phyloP scores from a whole-genome alignment of 2,888 invertebrate genomes.

The Apamea crenata region DNA sequence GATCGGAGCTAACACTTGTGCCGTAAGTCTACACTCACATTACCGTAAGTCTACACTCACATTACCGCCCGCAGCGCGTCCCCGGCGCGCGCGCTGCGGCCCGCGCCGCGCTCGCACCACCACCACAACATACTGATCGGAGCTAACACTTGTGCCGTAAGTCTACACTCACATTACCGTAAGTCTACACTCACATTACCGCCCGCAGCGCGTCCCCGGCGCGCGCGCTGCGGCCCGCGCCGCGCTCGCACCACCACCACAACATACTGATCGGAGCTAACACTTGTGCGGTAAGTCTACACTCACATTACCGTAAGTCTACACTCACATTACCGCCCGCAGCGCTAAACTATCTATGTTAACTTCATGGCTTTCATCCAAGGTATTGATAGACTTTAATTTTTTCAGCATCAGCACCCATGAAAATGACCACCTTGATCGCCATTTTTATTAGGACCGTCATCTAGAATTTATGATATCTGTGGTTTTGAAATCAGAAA shows the following conservation, averaged over 20 bases:
- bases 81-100: no score
- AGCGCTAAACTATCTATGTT: no score
- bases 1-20: conserved; percentile 72
- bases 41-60: conserved; percentile 5
- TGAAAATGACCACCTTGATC: no score
- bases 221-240: conserved; percentile 76
- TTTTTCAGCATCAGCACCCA: no score
- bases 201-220: conserved; percentile 73
- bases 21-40: conserved; percentile 17
- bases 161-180: neutral
- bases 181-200: conserved; percentile 28
- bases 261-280: conserved; percentile 81
- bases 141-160: conserved; percentile 55
- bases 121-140: conserved; percentile 87
- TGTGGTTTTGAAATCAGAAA: no score
- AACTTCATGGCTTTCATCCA: no score
- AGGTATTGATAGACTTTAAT: no score
- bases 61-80: conserved; percentile 63
- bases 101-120: conserved; percentile 83
- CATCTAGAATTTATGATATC: no score
- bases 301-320: no score
- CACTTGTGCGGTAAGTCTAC: conserved; percentile 31
- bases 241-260: conserved; percentile 90
- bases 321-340: no score
- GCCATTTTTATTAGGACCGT: no score